These are phyloP conservation scores for Nothoprocta perdicaria DNA, from an alignment of 2,113 vertebrate genomes.

Conservation along the genomic window DNA sequence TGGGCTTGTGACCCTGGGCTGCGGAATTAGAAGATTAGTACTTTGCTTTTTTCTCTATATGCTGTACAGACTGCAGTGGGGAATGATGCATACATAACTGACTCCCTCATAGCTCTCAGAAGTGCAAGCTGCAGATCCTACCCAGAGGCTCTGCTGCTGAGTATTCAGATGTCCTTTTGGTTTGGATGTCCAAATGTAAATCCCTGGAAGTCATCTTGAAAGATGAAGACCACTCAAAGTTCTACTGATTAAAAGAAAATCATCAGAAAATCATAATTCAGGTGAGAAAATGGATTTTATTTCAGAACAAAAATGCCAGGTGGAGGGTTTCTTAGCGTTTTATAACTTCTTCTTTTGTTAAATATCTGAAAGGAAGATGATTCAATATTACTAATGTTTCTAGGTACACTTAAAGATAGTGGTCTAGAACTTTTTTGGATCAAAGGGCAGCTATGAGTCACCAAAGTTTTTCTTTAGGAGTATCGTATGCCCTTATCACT, in stretches of 20 bases:
- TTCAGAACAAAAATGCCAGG: accelerated
- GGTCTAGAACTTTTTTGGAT: not conserved
- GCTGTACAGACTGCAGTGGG: not conserved
- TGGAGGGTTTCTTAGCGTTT: not conserved
- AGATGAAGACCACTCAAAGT: not conserved
- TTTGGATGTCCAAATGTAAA: not conserved
- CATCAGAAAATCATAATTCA: not conserved
- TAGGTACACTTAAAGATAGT: not conserved
- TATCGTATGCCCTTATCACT: not conserved
- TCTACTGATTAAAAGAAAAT: not conserved
- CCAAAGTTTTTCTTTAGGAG: not conserved
- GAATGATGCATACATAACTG: not conserved
- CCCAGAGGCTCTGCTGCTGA: not conserved
- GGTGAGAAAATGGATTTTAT: not conserved
- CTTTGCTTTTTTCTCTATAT: not conserved
- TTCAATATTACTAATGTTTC: not conserved
- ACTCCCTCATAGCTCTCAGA: not conserved
- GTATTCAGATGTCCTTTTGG: not conserved
- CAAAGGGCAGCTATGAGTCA: not conserved
- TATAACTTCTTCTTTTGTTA: not conserved
- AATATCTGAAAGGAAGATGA: not conserved
- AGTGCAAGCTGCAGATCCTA: not conserved
- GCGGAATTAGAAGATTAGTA: not conserved
- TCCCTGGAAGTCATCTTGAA: not conserved
- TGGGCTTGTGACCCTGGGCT: not conserved